phyloP scores from a whole-genome alignment of 2,888 invertebrate genomes.

The Nemoura dubitans region DNA sequence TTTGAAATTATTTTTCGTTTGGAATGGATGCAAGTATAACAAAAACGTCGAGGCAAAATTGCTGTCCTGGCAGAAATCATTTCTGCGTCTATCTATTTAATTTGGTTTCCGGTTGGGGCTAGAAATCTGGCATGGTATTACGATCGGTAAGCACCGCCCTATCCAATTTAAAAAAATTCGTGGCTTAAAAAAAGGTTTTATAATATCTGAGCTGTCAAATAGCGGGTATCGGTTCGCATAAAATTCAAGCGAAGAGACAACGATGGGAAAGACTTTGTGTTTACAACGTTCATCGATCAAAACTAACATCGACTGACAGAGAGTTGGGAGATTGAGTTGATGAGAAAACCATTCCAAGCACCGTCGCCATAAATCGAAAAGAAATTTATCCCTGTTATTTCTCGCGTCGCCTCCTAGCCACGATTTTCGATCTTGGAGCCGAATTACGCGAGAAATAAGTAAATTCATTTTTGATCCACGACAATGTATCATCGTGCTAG shows the following conservation, averaged over 20 bases:
- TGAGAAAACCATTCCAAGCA: conserved; percentile 31
- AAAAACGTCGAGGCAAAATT: background rate
- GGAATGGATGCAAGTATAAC: background rate
- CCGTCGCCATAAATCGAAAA: background rate
- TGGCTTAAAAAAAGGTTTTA: background rate
- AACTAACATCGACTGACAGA: conserved; percentile 30
- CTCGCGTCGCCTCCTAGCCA: background rate
- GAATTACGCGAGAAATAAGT: background rate
- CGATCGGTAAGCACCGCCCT: background rate
- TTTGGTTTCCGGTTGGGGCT: conserved; percentile 13
- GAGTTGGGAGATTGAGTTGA: conserved; percentile 13
- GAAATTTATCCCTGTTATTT: background rate
- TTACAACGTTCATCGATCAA: background rate
- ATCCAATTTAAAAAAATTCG: conserved; percentile 26
- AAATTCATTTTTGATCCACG: background rate
- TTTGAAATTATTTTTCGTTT: background rate
- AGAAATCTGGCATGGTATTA: conserved; percentile 34
- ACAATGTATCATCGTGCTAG: conserved; percentile 25
- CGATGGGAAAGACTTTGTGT: conserved; percentile 36
- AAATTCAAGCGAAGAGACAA: conserved; percentile 23
- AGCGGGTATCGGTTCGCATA: background rate
- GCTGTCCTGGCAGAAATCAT: background rate
- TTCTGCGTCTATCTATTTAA: background rate
- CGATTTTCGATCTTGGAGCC: background rate
- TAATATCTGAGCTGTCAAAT: background rate